phyloP scores from a whole-genome alignment of 2,113 vertebrate genomes.

The Ardeotis arabs region DNA sequence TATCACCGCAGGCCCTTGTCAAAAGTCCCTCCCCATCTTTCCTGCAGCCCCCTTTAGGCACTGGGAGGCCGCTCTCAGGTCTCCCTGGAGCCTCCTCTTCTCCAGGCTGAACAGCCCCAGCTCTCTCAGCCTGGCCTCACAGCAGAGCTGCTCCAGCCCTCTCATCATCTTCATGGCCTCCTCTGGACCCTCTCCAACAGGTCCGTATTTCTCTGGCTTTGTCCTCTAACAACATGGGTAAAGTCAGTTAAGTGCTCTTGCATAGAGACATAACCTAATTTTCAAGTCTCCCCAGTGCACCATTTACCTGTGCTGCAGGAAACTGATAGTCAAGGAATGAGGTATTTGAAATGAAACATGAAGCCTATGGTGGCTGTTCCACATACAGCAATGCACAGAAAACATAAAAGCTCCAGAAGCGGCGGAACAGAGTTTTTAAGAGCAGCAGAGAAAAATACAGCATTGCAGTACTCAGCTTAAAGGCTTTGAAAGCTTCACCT shows the following conservation, averaged over 20 bases:
- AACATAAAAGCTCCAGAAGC: neutral
- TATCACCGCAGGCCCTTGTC: too few relatives aligned
- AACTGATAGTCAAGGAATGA: neutral
- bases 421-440: neutral
- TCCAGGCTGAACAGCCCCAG: too few relatives aligned
- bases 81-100: too few relatives aligned
- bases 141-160: too few relatives aligned
- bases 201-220: neutral
- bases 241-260: neutral
- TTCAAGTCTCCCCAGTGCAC: neutral
- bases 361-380: neutral
- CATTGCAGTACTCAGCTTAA: neutral
- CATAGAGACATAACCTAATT: neutral
- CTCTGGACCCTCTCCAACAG: too few relatives aligned
- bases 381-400: neutral
- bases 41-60: too few relatives aligned
- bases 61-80: too few relatives aligned
- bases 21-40: too few relatives aligned
- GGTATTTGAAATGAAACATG: neutral
- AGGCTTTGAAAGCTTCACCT: neutral
- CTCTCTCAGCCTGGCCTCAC: too few relatives aligned
- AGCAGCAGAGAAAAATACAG: neutral
- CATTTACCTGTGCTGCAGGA: neutral
- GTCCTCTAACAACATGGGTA: neutral
- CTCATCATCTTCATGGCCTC: too few relatives aligned